These are phyloP conservation scores for Mamestra configurata DNA, from an alignment of 1,140 invertebrate genomes.

Conservation along the genomic window DNA sequence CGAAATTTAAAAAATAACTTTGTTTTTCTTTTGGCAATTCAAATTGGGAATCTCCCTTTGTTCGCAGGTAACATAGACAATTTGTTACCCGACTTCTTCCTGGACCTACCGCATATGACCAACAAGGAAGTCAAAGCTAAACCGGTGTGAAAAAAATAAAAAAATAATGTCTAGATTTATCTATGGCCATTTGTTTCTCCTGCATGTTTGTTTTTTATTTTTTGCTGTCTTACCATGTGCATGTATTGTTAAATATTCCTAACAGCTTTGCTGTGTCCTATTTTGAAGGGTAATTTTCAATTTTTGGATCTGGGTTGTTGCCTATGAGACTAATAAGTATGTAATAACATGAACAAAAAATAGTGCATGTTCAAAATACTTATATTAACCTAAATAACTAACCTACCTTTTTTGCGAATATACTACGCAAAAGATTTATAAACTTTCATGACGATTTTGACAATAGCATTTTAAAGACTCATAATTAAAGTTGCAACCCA, in stretches of 20 bases:
- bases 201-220: conserved; percentile 48
- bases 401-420: too few species aligned
- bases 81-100: conserved; percentile 97
- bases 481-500: too few species aligned
- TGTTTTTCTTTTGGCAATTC: conserved; percentile 39
- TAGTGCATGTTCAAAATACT: too few species aligned
- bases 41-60: conserved; percentile 65
- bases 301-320: too few species aligned
- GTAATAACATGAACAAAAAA: too few species aligned
- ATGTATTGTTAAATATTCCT: background rate
- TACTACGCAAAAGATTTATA: too few species aligned
- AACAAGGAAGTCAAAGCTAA: conserved; percentile 54
- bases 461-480: too few species aligned
- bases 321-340: too few species aligned
- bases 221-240: conserved; percentile 12
- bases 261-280: background rate
- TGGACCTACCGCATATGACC: conserved; percentile 89
- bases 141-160: conserved; percentile 68
- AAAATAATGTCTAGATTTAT: conserved; percentile 48
- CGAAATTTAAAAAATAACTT: conserved; percentile 45
- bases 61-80: conserved; percentile 89
- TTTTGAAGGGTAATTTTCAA: background rate
- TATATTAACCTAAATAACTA: too few species aligned
- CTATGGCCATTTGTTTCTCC: conserved; percentile 66
- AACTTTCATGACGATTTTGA: too few species aligned